Evolutionary conservation across 2,888 invertebrate species (phyloP), one percentile per base, ranked within the genome.

Genomic region (Zeuzera pyrina): DNA sequence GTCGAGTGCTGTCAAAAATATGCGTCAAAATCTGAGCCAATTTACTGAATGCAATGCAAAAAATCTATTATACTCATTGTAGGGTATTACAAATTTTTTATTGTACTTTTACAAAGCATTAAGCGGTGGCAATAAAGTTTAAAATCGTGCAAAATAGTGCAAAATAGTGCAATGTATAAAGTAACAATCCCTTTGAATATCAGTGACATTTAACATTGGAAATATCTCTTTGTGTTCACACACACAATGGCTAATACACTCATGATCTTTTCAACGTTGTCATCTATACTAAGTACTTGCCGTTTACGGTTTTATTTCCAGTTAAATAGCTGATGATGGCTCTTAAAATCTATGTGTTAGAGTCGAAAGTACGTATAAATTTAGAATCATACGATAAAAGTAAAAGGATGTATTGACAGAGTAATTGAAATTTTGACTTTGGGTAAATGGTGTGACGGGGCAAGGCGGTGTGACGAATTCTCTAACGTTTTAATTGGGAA

Each of bases 361-460:
- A 32, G 49, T 23, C 37, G 28, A 40, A 16, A 32, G 30, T 53
- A 11, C 14, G 16, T 29, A n/a, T 35, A 14, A 16, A 11, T 29
- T 29, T 16, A 16, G 33, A 15, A 24, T 33, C 33, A 15, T 19
- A 19, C 24, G 24, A n/a, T 12, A 34, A 30, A 32, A 1, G 7
- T 14, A 19, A 16, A 28, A 7, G 12, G 29, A 29, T 35, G 23
- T 33, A 23, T 29, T 30, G 45, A 49, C 44, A 48, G 35, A 48
- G 67, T 77, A 78, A 79, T 77, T 73, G 77, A 74, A 77, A 78
- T 76, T 79, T 76, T 81, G 79, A 81, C 79, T 78, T 73, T 56
- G 43, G n/a, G 49, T 69, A 74, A 78, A 58, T 72, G 45, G 74
- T 76, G 78, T 79, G 79, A 81, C 74, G 76, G 72, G 77, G 76